Percentiles rank a stretch among this genome's conserved stretches.
These are phyloP conservation scores for Nomia melanderi DNA, from an alignment of 1,140 invertebrate genomes.

Conservation along the genomic window DNA sequence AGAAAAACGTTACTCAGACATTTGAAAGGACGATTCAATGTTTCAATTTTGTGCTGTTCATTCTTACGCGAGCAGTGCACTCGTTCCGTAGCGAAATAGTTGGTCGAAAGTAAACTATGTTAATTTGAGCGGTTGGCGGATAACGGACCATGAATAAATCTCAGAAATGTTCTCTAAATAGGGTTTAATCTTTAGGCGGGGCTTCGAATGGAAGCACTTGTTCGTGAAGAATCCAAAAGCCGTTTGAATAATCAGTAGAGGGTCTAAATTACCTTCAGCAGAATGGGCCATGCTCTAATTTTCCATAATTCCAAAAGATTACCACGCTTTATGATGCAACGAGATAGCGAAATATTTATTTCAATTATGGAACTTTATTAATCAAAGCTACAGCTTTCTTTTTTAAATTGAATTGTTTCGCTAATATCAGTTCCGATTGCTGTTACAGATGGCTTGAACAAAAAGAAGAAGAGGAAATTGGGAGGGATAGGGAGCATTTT, in stretches of 20 bases:
- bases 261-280: constrained; percentile 42
- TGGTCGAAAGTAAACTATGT: not conserved
- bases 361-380: no score
- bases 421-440: not conserved
- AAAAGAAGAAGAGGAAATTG: constrained; percentile 86
- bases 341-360: not conserved
- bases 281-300: constrained; percentile 56
- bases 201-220: constrained; percentile 61
- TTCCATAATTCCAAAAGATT: constrained; percentile 15
- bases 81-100: not conserved
- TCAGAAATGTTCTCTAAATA: constrained; percentile 55
- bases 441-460: constrained; percentile 82
- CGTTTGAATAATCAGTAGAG: constrained; percentile 52
- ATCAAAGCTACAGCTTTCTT: not conserved
- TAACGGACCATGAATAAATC: constrained; percentile 35
- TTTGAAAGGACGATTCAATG: no score
- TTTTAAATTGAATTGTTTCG: not conserved
- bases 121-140: not conserved
- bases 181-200: constrained; percentile 52
- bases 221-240: constrained; percentile 53
- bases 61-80: no score
- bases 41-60: no score
- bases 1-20: no score
- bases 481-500: constrained; percentile 81
- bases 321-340: not conserved